Evolutionary conservation across 2,888 invertebrate species (phyloP).

Genomic region (Mesorhabditis belari): DNA sequence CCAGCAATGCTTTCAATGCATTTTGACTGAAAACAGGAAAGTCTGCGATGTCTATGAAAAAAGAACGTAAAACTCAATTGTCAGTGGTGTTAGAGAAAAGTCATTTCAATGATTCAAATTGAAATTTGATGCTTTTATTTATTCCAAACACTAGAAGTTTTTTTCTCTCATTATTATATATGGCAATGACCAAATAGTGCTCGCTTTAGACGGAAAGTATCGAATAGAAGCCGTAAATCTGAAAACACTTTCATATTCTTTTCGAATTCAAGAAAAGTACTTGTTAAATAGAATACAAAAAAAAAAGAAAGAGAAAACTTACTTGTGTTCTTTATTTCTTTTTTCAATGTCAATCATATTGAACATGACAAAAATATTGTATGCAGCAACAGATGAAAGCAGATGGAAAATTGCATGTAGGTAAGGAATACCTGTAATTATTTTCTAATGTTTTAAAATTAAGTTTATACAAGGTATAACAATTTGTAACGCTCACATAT

Average conservation of each 20-base stretch:
- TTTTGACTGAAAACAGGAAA: too few relatives aligned
- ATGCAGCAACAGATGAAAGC: constrained; percentile 42
- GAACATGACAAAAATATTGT: constrained; percentile 51
- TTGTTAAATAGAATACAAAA: background rate
- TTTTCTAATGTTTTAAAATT: background rate
- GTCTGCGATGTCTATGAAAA: too few relatives aligned
- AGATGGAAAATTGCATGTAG: constrained; percentile 49
- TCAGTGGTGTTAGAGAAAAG: too few relatives aligned
- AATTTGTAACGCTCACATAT: background rate
- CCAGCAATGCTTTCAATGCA: too few relatives aligned
- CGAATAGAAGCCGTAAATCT: constrained; percentile 34
- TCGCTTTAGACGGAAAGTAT: constrained; percentile 33
- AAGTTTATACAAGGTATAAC: background rate
- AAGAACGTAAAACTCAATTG: too few relatives aligned
- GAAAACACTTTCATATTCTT: constrained; percentile 2
- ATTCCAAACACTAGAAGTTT: too few relatives aligned
- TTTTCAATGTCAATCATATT: constrained; percentile 45
- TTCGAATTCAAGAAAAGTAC: background rate
- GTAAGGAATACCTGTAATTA: constrained; percentile 38
- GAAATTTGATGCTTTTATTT: too few relatives aligned
- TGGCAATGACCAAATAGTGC: constrained; percentile 33
- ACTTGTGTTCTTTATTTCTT: constrained; percentile 33
- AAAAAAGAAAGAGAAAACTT: background rate
- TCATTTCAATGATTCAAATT: too few relatives aligned
- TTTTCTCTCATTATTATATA: constrained; percentile 31